Base-by-base conservation (phyloP, 2,888 invertebrate genomes). In the Parnassius orleans region DNA sequence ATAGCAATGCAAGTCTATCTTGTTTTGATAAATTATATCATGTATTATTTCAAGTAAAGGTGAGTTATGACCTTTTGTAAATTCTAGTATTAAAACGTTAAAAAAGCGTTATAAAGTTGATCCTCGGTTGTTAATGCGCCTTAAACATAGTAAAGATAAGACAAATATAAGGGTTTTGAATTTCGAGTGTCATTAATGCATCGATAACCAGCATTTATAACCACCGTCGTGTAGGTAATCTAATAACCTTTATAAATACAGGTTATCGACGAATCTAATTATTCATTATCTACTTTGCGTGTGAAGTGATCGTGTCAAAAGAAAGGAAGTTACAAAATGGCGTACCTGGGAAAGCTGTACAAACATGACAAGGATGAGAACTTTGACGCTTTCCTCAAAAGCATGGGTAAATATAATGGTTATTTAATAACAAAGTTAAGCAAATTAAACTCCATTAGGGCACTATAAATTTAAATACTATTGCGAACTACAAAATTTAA, bases 331-430 rank as follows among this genome's bases (percentile, higher is more conserved):
- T 14, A 9, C 10, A 53, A 42, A 53, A 53, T 53, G 53, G n/a
- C 15, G n/a, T 53, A 10, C 41, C 10, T 42, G 10, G 53, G 53
- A 53, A 53, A 53, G 14, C 3, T 42, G 41, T 53, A 43, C 43
- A 42, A 15, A 14, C 53, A 43, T 42, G 53, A 53, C 2, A 53
- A 43, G 5, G 53, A 53, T 10, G 53, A 53, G 42, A 53, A 53
- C 10, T 53, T 53, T 15, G 53, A 41, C 1, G 53, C 41, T 2
- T 53, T 15, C 43, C 10, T 53, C 53, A 10, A 53, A 10, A 53
- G 2, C n/a, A 15, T 53, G 53, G 53, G 53, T 53, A 53, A 53
- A 53, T 43, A 43, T 33, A 33, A 1, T 33, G 3, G 33, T 33
- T 33, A 33, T 33, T 33, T 33, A 33, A 33, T 33, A 33, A 33